Evolutionary conservation across 2,888 invertebrate genomes (phyloP).

Genomic region (Ectemnius lituratus): DNA sequence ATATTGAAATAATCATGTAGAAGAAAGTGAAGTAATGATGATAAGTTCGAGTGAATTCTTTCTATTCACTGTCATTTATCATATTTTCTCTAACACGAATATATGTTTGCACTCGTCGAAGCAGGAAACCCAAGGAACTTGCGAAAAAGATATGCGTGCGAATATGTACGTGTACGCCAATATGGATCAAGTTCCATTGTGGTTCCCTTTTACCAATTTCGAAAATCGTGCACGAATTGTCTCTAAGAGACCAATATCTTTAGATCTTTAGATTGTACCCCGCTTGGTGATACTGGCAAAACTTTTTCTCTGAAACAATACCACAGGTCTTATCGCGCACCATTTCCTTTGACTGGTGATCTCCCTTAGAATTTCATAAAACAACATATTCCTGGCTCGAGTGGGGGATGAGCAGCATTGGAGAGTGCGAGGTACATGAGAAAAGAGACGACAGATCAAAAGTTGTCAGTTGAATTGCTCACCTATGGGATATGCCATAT

Average conservation of each 20-base stretch:
- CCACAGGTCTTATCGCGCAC: slow-evolving; percentile 3
- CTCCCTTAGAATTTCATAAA: slow-evolving; percentile 14
- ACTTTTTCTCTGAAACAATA: neutral
- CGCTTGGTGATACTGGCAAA: slow-evolving; percentile 26
- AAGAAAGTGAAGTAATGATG: neutral
- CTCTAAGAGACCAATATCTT: neutral
- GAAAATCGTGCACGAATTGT: slow-evolving; percentile 9
- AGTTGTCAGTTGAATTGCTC: neutral
- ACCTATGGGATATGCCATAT: neutral
- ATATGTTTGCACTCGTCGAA: too few relatives aligned
- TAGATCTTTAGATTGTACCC: slow-evolving; percentile 2
- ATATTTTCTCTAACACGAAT: too few relatives aligned
- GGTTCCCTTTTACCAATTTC: slow-evolving; percentile 25
- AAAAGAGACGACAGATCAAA: neutral
- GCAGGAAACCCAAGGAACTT: too few relatives aligned
- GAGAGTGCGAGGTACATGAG: slow-evolving; percentile 10
- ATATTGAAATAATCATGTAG: neutral
- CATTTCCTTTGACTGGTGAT: slow-evolving; percentile 10
- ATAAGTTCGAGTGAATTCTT: neutral
- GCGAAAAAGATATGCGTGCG: too few relatives aligned
- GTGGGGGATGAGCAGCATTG: too few relatives aligned
- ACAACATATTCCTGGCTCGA: neutral
- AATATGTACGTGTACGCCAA: neutral
- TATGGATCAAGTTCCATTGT: slow-evolving; percentile 27
- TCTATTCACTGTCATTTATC: too few relatives aligned